Base-by-base conservation (phyloP, 2,797 vertebrate genomes). In the Pachyuromys duprasi region DNA sequence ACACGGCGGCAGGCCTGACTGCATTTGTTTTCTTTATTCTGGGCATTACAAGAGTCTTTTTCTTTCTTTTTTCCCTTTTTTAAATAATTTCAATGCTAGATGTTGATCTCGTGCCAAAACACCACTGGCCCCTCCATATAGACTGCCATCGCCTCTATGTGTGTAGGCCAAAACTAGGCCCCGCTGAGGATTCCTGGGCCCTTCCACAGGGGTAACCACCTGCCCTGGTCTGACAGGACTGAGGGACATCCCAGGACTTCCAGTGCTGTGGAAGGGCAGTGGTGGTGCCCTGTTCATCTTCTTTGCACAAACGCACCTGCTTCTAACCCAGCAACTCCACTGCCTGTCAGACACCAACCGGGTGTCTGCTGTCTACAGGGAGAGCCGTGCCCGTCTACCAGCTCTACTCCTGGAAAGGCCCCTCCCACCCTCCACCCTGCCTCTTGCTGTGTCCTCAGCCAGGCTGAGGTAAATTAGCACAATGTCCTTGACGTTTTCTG, bases 401-500 rank as follows among this genome's bases (percentile, higher is more conserved):
- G 33, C 33, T 57, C 82, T 39, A 31, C 84, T 39, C 69, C 63
- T 93, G n/a, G 79, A 96, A 88, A 86, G 70, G 18, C 39, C 2
- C 9, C n/a, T 57, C 78, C 45, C 36, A 53, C 62, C 45, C 81
- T 55, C 33, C 1, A 8, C 70, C 62, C 57, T 17, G 0, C 26
- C 60, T 28, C 80, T 62, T 67, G 63, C 62, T 55, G 17, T 26
- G 39, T 49, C 60, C 42, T 49, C 81, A 78, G 67, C 28, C 93
- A 89, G 93, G 89, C 15, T 86, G 84, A 67, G 92, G 65, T 82
- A 96, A 94, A 69, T 90, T 67, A 79, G 91, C 90, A 98, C 22
- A 20, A 20, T 95, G 74, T 91, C 96, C 93, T 96, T 90, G 70
- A 92, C 94, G 70, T 78, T 96, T 96, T 93, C 79, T 92, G 84